These are phyloP conservation scores for Menura novaehollandiae DNA, from an alignment of 2,113 vertebrate species.

Conservation along the genomic window DNA sequence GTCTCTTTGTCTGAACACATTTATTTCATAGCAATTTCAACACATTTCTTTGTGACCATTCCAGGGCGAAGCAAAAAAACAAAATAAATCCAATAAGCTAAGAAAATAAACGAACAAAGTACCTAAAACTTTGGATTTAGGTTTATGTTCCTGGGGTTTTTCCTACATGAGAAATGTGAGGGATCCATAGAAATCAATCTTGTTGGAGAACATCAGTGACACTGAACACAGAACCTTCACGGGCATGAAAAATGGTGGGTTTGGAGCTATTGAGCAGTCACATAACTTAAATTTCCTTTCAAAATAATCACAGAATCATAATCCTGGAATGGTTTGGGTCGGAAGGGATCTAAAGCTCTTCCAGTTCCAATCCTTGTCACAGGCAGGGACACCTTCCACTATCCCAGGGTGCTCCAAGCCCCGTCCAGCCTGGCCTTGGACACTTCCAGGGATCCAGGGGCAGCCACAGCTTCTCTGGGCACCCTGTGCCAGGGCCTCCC, in stretches of 20 bases:
- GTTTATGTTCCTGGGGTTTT: background rate
- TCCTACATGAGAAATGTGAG: background rate
- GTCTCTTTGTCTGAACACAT: background rate
- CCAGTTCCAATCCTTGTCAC: background rate
- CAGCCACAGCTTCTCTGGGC: background rate
- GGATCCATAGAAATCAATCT: background rate
- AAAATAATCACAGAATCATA: background rate
- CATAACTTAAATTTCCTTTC: background rate
- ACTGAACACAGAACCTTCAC: background rate
- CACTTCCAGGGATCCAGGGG: background rate
- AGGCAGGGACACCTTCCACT: background rate
- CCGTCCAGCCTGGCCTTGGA: rapidly evolving
- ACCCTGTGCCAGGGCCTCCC: background rate
- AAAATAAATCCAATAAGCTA: background rate
- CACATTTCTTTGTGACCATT: background rate
- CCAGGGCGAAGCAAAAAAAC: background rate
- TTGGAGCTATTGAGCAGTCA: background rate
- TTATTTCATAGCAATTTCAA: background rate
- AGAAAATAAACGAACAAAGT: background rate
- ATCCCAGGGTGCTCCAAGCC: rapidly evolving
- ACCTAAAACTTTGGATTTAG: background rate
- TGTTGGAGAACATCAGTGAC: background rate
- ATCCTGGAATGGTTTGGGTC: background rate
- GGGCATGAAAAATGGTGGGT: background rate
- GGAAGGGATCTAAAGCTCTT: background rate